Conservation (phyloP, 2,888 invertebrate species). For the Nymphalis c-album region DNA sequence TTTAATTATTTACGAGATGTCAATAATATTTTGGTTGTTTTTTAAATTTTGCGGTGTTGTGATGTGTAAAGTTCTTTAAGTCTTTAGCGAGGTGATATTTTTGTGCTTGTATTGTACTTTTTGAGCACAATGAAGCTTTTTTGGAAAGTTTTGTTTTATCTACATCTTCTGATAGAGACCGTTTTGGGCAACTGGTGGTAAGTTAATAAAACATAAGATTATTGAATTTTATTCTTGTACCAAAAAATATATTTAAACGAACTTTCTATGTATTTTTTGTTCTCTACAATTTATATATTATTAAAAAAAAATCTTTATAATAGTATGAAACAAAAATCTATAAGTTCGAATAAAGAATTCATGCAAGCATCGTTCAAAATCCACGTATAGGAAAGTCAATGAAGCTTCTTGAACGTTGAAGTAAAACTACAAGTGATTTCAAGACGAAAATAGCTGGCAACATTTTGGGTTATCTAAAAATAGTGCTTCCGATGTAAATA, state of each 20-base stretch:
- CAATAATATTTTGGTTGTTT: slow-evolving; percentile 49
- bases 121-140: slow-evolving; percentile 68
- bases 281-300: not conserved
- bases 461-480: slow-evolving; percentile 45
- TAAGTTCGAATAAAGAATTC: not conserved
- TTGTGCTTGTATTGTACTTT: slow-evolving; percentile 48
- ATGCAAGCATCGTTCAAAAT: not conserved
- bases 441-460: slow-evolving; percentile 39
- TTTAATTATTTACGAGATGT: slow-evolving; percentile 48
- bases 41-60: slow-evolving; percentile 42
- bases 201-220: slow-evolving; percentile 46
- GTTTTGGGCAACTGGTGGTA: slow-evolving; percentile 75
- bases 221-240: slow-evolving; percentile 14
- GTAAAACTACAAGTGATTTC: slow-evolving; percentile 40
- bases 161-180: slow-evolving; percentile 63
- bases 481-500: slow-evolving; percentile 47
- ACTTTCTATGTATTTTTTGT: not conserved
- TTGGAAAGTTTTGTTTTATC: slow-evolving; percentile 67
- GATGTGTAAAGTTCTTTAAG: slow-evolving; percentile 44
- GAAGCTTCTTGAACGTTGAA: slow-evolving; percentile 24
- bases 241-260: not conserved
- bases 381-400: slow-evolving; percentile 17
- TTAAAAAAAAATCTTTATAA: not conserved
- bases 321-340: not conserved
- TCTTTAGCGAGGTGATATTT: slow-evolving; percentile 46